Evolutionary conservation across 2,888 invertebrate genomes (phyloP).

Genomic region (Dynastes tityus): DNA sequence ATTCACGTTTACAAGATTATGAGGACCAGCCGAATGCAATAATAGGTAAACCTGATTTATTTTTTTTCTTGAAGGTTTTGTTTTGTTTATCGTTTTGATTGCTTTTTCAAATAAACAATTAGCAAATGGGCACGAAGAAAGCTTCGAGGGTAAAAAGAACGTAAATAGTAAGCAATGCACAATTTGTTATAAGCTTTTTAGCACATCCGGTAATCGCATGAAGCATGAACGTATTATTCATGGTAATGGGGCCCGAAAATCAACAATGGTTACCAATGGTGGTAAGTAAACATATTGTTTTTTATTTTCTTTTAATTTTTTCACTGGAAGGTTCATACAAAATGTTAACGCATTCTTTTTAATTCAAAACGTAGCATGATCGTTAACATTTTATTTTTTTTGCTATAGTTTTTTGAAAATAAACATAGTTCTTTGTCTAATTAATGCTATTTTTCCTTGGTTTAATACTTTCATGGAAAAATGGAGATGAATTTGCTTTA

Average conservation of each 20-base stretch:
- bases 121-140: slow-evolving; percentile 32
- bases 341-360: neutral
- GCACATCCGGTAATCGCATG: slow-evolving; percentile 62
- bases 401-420: neutral
- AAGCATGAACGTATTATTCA: slow-evolving; percentile 64
- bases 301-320: slow-evolving; percentile 1
- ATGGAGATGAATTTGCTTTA: too few species aligned
- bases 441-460: neutral
- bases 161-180: slow-evolving; percentile 58
- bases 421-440: neutral
- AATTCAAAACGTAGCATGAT: neutral
- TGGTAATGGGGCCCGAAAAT: slow-evolving; percentile 39
- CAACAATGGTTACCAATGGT: neutral
- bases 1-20: slow-evolving; percentile 45
- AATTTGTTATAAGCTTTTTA: slow-evolving; percentile 64
- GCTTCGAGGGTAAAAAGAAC: neutral
- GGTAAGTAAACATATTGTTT: slow-evolving; percentile 36
- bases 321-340: neutral
- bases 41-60: slow-evolving; percentile 12
- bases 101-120: slow-evolving; percentile 22
- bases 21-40: slow-evolving; percentile 8
- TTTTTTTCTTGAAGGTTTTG: neutral
- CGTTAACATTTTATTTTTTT: neutral
- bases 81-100: slow-evolving; percentile 14
- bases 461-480: too few species aligned